A percentile compares a stretch with the other conserved stretches of the same genome.
Evolutionary conservation across 1,140 invertebrate species (phyloP).

Genomic region (Stegodyphus dumicola): DNA sequence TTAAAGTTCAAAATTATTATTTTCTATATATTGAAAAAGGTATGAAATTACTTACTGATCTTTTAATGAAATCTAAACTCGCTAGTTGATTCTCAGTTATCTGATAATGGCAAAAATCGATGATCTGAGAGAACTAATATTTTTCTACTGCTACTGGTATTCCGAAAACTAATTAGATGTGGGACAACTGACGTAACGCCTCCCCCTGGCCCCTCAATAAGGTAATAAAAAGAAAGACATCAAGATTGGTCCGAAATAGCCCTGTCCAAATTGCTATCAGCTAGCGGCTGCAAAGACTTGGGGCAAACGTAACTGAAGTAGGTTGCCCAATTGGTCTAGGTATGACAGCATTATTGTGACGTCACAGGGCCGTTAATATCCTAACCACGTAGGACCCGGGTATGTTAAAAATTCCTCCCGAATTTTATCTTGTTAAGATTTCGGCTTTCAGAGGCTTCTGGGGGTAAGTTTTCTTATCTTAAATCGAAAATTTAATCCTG

Average conservation of each 20-base stretch:
- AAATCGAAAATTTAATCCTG: too few relatives aligned
- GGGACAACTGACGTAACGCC: neutral
- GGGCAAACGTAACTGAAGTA: constrained; percentile 8
- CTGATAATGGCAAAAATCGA: too few relatives aligned
- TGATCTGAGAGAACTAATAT: too few relatives aligned
- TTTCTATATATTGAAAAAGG: too few relatives aligned
- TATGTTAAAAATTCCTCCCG: constrained; percentile 5
- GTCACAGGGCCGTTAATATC: constrained; percentile 36
- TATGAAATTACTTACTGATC: too few relatives aligned
- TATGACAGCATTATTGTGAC: constrained; percentile 51
- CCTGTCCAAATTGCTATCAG: constrained; percentile 21
- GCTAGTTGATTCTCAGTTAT: too few relatives aligned
- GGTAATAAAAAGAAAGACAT: constrained; percentile 50
- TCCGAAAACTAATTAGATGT: too few relatives aligned
- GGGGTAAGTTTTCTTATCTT: constrained; percentile 7
- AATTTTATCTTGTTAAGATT: constrained; percentile 25
- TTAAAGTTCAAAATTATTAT: too few relatives aligned
- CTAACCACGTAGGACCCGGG: neutral
- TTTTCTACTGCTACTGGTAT: too few relatives aligned
- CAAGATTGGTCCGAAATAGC: constrained; percentile 33
- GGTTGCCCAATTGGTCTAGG: constrained; percentile 55
- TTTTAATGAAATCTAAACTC: too few relatives aligned
- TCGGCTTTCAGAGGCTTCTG: constrained; percentile 4
- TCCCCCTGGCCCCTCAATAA: neutral
- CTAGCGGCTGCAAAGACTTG: neutral